Evolutionary conservation across 2,888 invertebrate genomes (phyloP), one percentile per base, ranked within the genome.

Genomic region (Unio pictorum): DNA sequence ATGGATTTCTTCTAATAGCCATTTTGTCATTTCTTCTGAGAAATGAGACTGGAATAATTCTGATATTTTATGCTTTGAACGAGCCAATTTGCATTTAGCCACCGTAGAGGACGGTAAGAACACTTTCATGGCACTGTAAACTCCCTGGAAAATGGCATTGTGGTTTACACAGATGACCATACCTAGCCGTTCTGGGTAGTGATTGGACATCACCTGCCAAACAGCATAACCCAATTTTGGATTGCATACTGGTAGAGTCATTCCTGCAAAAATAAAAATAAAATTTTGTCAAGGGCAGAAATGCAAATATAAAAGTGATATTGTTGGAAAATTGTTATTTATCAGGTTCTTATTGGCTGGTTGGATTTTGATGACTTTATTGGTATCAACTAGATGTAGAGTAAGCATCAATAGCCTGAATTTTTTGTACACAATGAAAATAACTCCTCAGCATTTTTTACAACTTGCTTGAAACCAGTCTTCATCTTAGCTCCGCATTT

Each of bases 141-240:
- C 84, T 1, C 86, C 87, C 28, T 89, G 88, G 74, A 89, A 89
- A 18, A 89, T 69, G 0, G 84, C 71, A 64, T 81, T 88, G 75
- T 88, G 87, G 75, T 89, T 89, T 45, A 89, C 70, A 76, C 86
- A 87, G 67, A 88, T 81, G 66, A 85, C 87, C 61, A 84, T 69
- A 7, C 89, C 89, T 17, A 89, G 84, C n/a, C 86, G 74, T 74
- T 89, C 89, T n/a, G 89, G 89, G 71, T 89, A 89, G 70, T 86
- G 86, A 69, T 85, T 86, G 45, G 88, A 80, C 67, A 89, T 71
- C 1, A 87, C 72, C 71, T 87, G 87, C 17, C 84, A 81, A 23
- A 85, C 81, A 8, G 83, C 85, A 65, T 85, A 86, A 7, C 87
- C 89, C 17, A 89, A 78, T 68, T 82, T 84, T 4, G 89, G 89